Conservation (phyloP, 1,140 invertebrate genomes). For the Macrobrachium nipponense region DNA sequence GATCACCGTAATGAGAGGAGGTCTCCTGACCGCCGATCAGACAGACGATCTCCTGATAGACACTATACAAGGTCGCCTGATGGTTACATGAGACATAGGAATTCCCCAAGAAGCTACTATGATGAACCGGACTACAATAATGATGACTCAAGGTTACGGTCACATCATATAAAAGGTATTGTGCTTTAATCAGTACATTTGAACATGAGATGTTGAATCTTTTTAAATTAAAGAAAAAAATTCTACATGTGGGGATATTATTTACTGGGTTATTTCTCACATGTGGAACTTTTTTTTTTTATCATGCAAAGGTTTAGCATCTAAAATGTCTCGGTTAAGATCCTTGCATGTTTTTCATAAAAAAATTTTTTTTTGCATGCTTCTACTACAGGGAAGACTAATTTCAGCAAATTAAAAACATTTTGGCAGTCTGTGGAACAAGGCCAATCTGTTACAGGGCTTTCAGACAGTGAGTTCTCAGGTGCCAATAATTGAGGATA, state of each 20-base stretch:
- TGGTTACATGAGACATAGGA: conserved; percentile 42
- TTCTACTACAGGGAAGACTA: conserved; percentile 32
- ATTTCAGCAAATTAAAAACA: conserved; percentile 34
- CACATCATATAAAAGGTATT: conserved; percentile 45
- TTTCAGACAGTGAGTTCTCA: conserved; percentile 41
- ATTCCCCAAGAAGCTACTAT: conserved; percentile 46
- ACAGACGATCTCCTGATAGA: conserved; percentile 46
- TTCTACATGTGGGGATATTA: not conserved
- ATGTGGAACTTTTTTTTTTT: too few relatives aligned
- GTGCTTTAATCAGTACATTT: not conserved
- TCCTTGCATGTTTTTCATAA: conserved; percentile 1
- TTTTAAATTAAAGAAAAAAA: not conserved
- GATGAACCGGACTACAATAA: conserved; percentile 48
- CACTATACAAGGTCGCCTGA: conserved; percentile 49
- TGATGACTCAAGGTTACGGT: conserved; percentile 52
- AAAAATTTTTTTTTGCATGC: conserved; percentile 45
- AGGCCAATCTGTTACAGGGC: not conserved
- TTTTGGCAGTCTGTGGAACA: conserved; percentile 49
- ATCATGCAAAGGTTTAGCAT: too few relatives aligned
- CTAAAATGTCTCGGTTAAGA: too few relatives aligned
- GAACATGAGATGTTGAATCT: not conserved
- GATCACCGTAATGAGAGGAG: conserved; percentile 29
- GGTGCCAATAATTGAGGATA: not conserved
- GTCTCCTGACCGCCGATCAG: conserved; percentile 46
- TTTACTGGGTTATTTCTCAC: not conserved